These are phyloP conservation scores for Dicranocentrus wangi DNA, from an alignment of 2,888 invertebrate genomes.

Conservation along the genomic window DNA sequence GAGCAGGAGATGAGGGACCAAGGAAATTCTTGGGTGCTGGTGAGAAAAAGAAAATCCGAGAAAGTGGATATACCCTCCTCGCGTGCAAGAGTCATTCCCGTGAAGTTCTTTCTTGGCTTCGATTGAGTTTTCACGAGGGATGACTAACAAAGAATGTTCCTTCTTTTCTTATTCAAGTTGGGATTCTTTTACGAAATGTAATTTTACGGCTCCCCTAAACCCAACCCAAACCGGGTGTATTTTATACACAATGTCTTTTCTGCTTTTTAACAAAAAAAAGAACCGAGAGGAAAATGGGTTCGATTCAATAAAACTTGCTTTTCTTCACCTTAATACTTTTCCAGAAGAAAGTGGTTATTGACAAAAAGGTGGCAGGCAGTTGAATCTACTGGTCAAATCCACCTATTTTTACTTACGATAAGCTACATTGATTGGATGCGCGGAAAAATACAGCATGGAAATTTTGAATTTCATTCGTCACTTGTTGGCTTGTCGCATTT, in stretches of 20 bases:
- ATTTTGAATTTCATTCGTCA: too few relatives aligned
- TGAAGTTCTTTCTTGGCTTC: conserved; percentile 41
- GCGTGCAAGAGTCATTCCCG: conserved; percentile 33
- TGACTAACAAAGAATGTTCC: conserved; percentile 48
- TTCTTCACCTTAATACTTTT: too few relatives aligned
- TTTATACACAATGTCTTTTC: conserved; percentile 32
- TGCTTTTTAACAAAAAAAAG: conserved; percentile 9
- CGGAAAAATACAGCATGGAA: too few relatives aligned
- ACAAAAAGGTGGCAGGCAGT: too few relatives aligned
- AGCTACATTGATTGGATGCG: too few relatives aligned
- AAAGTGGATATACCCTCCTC: conserved; percentile 48
- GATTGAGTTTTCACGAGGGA: conserved; percentile 13
- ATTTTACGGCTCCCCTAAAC: conserved; percentile 25
- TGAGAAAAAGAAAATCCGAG: conserved; percentile 57
- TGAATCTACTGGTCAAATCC: too few relatives aligned
- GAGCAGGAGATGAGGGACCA: conserved; percentile 29
- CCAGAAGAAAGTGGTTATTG: too few relatives aligned
- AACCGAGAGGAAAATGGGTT: neutral
- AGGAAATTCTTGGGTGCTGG: conserved; percentile 16
- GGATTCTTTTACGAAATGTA: conserved; percentile 36
- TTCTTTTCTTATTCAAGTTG: conserved; percentile 21
- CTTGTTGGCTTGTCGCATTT: too few relatives aligned
- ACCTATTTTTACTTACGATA: too few relatives aligned
- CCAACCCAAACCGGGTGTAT: conserved; percentile 17
- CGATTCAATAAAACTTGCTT: too few relatives aligned